phyloP scores from a whole-genome alignment of 2,797 vertebrate genomes.

The Hylomyscus alleni region DNA sequence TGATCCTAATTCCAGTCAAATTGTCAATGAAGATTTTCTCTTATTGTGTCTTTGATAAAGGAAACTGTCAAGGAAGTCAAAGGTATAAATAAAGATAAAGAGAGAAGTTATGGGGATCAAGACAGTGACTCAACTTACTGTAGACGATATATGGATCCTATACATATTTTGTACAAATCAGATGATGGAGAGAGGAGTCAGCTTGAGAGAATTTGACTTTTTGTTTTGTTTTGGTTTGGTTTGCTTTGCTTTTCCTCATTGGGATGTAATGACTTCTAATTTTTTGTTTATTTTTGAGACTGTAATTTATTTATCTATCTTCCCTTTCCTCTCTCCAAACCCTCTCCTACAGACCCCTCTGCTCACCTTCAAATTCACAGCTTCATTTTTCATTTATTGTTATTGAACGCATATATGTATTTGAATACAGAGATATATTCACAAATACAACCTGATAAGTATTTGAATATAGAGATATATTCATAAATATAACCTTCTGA shows the following conservation, averaged over 20 bases:
- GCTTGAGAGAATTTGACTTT: not conserved
- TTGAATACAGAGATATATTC: not conserved
- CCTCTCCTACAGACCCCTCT: too few relatives aligned
- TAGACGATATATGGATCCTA: not conserved
- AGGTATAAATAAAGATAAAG: not conserved
- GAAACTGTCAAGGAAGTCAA: not conserved
- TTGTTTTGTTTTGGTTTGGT: too few relatives aligned
- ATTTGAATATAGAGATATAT: not conserved
- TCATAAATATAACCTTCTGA: too few relatives aligned
- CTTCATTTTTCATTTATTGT: not conserved
- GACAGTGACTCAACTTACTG: not conserved
- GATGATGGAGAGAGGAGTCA: not conserved
- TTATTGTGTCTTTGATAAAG: not conserved
- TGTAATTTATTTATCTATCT: not conserved
- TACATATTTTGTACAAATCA: not conserved
- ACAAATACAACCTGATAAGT: too few relatives aligned
- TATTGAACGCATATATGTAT: not conserved
- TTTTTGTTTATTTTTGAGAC: not conserved
- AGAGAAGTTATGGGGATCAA: not conserved
- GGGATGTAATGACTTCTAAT: not conserved
- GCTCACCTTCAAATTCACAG: not conserved
- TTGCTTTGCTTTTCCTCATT: not conserved
- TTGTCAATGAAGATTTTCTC: not conserved
- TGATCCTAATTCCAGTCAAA: not conserved
- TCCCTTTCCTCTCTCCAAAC: not conserved